Conservation (phyloP, 1,140 invertebrate species). For the Anastrepha ludens region DNA sequence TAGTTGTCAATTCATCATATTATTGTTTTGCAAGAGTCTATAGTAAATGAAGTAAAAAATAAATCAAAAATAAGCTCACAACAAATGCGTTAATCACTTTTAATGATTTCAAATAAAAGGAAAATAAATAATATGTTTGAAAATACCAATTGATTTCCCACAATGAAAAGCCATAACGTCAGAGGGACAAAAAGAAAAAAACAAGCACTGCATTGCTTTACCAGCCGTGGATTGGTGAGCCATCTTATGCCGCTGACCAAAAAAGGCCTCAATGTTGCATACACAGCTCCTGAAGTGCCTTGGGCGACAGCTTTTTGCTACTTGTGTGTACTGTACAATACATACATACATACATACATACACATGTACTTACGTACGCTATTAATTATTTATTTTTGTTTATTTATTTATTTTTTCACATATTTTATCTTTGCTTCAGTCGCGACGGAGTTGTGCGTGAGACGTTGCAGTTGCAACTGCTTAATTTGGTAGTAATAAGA, state of each 20-base stretch:
- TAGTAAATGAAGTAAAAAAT: too few species aligned
- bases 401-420: neutral
- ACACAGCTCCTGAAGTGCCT: neutral
- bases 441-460: neutral
- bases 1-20: too few species aligned
- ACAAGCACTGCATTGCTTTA: neutral
- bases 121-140: neutral
- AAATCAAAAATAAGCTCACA: neutral
- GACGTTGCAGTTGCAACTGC: neutral
- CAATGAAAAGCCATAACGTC: neutral
- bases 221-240: neutral
- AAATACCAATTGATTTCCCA: neutral
- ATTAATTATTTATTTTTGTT: neutral
- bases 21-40: too few species aligned
- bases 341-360: neutral
- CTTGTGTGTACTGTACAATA: neutral
- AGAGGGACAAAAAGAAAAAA: neutral
- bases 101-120: neutral
- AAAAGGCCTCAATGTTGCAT: neutral
- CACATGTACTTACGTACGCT: neutral
- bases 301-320: neutral
- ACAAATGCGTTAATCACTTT: neutral
- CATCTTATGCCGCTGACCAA: neutral
- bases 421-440: neutral
- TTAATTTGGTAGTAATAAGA: neutral